These are phyloP conservation scores for Dolichallabes microphthalmus DNA, from an alignment of 2,113 vertebrate genomes.

Conservation along the genomic window DNA sequence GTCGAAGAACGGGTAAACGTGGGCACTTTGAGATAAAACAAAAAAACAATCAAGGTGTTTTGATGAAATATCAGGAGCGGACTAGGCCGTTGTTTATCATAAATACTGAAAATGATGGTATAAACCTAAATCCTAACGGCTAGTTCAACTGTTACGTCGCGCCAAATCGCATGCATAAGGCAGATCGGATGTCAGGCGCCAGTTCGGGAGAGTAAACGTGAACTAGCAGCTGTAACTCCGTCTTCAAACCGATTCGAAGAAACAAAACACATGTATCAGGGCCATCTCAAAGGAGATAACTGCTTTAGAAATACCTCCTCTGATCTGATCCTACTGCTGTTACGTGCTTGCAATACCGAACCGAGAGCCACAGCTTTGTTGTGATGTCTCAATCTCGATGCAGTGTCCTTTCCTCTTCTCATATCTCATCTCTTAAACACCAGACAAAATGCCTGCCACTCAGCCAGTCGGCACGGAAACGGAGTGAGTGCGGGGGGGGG, in stretches of 20 bases:
- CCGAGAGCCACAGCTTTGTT: constrained; percentile 14
- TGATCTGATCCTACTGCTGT: constrained; percentile 29
- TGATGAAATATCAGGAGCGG: constrained; percentile 33
- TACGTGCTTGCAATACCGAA: constrained; percentile 26
- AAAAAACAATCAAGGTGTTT: constrained; percentile 17
- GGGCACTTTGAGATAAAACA: constrained; percentile 12
- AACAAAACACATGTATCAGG: constrained; percentile 19
- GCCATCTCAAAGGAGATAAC: constrained; percentile 36
- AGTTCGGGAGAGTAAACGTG: neutral
- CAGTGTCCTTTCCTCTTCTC: constrained; percentile 33
- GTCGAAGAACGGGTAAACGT: constrained; percentile 29
- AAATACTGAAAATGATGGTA: constrained; percentile 4
- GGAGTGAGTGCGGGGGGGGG: constrained; percentile 11
- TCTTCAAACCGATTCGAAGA: constrained; percentile 8
- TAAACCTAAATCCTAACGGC: constrained; percentile 15
- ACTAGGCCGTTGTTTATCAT: constrained; percentile 30
- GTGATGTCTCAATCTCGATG: constrained; percentile 45
- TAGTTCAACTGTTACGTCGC: neutral
- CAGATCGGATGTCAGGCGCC: neutral
- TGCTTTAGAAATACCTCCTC: constrained; percentile 29
- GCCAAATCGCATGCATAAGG: neutral
- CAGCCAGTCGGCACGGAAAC: constrained; percentile 28
- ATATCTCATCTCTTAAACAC: constrained; percentile 52
- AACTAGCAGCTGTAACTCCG: constrained; percentile 9
- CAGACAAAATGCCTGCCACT: constrained; percentile 51